Conservation (phyloP, 2,113 vertebrate species). For the Tachuris rubrigastra region DNA sequence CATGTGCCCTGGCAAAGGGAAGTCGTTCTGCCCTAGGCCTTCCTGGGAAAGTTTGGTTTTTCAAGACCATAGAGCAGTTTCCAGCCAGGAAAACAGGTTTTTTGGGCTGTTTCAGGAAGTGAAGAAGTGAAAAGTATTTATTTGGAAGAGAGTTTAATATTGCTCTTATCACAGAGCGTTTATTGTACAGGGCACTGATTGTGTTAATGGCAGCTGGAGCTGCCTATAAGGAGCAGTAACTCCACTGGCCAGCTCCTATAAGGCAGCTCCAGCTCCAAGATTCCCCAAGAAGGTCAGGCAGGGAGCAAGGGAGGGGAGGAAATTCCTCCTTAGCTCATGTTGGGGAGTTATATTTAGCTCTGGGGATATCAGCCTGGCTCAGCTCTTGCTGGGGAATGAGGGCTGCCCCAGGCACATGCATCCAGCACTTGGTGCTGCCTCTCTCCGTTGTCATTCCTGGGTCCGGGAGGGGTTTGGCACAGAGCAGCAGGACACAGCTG, state of each 20-base stretch:
- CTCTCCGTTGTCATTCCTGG: rapidly evolving
- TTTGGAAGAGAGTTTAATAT: not conserved
- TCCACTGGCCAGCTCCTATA: not conserved
- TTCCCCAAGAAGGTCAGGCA: conserved; percentile 68
- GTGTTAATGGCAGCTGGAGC: not conserved
- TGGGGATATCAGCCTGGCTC: not conserved
- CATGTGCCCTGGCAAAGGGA: not conserved
- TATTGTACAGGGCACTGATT: not conserved
- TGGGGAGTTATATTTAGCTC: conserved; percentile 57
- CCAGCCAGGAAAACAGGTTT: not conserved
- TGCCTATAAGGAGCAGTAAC: not conserved
- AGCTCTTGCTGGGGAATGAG: not conserved
- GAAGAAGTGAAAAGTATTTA: not conserved
- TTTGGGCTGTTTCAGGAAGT: not conserved
- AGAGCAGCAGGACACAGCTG: not conserved
- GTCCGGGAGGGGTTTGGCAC: not conserved
- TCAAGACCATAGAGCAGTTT: not conserved
- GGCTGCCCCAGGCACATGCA: not conserved
- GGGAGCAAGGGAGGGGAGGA: conserved; percentile 56
- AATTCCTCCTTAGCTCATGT: conserved; percentile 41
- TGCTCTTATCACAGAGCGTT: not conserved
- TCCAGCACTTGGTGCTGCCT: not conserved
- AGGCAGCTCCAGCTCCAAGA: conserved; percentile 25
- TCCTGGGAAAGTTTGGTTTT: not conserved
- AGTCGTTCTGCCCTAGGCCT: rapidly evolving